These are phyloP conservation scores for Podarcis siculus DNA, from an alignment of 2,797 vertebrate species.

Conservation along the genomic window DNA sequence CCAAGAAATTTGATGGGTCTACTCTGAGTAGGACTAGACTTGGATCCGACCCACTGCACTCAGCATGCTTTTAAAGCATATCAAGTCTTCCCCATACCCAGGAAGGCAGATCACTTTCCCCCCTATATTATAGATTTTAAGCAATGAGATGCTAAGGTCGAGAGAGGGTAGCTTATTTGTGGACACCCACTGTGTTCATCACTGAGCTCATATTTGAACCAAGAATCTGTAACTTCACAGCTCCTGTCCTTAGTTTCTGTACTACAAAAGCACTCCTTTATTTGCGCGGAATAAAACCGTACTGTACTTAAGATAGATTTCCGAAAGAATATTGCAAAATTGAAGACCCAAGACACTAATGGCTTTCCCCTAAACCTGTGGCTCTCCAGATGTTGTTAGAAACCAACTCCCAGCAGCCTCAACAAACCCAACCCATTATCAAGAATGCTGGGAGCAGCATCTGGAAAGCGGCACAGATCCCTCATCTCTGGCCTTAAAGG, in stretches of 20 bases:
- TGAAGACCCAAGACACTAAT: background rate
- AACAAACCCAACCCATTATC: too few relatives aligned
- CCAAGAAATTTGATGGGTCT: too few relatives aligned
- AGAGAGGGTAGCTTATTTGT: background rate
- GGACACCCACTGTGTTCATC: background rate
- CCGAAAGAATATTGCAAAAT: background rate
- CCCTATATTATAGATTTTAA: too few relatives aligned
- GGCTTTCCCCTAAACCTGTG: too few relatives aligned
- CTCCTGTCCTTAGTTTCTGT: background rate
- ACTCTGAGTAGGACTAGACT: too few relatives aligned
- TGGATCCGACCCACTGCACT: too few relatives aligned
- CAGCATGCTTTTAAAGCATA: background rate
- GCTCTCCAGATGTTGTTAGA: too few relatives aligned
- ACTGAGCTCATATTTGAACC: background rate
- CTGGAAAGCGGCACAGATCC: too few relatives aligned
- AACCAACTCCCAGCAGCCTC: too few relatives aligned
- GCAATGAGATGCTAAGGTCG: background rate
- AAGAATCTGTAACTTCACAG: background rate
- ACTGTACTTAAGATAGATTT: background rate
- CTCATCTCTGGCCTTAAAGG: too few relatives aligned
- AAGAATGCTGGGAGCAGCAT: too few relatives aligned
- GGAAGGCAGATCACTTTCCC: background rate
- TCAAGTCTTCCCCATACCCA: background rate
- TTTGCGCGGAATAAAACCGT: background rate
- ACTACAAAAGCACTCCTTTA: background rate